phyloP scores from a whole-genome alignment of 2,888 invertebrate species.

The Cepaea hortensis region DNA sequence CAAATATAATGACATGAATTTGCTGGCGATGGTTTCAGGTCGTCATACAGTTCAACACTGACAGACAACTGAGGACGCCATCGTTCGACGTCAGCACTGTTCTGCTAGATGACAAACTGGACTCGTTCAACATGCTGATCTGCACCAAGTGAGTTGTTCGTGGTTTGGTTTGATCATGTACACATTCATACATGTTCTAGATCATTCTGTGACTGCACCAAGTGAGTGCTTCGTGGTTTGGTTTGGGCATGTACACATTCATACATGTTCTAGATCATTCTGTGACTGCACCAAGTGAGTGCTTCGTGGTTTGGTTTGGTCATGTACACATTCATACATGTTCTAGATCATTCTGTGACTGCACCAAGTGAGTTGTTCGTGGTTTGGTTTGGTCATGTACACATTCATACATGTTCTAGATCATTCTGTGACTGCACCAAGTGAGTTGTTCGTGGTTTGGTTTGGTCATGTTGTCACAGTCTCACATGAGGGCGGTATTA shows the following conservation, averaged over 20 bases:
- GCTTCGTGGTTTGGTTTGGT: too few relatives aligned
- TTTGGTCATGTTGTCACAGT: too few relatives aligned
- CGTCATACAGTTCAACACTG: constrained; percentile 63
- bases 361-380: constrained; percentile 51
- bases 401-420: too few relatives aligned
- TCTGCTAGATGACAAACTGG: constrained; percentile 60
- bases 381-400: too few relatives aligned
- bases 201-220: constrained; percentile 47
- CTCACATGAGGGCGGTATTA: too few relatives aligned
- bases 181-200: too few relatives aligned
- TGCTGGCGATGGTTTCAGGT: constrained; percentile 56
- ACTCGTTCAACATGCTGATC: constrained; percentile 60
- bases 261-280: too few relatives aligned
- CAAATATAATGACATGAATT: background rate
- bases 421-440: too few relatives aligned
- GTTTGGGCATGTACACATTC: too few relatives aligned
- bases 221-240: constrained; percentile 41
- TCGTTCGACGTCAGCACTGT: constrained; percentile 66
- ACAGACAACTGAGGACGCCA: constrained; percentile 56
- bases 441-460: too few relatives aligned
- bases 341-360: constrained; percentile 21
- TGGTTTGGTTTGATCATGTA: too few relatives aligned
- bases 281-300: constrained; percentile 54
- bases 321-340: too few relatives aligned
- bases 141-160: constrained; percentile 52